Evolutionary conservation across 2,797 vertebrate species (phyloP).

Genomic region (Chloroceryle inda): DNA sequence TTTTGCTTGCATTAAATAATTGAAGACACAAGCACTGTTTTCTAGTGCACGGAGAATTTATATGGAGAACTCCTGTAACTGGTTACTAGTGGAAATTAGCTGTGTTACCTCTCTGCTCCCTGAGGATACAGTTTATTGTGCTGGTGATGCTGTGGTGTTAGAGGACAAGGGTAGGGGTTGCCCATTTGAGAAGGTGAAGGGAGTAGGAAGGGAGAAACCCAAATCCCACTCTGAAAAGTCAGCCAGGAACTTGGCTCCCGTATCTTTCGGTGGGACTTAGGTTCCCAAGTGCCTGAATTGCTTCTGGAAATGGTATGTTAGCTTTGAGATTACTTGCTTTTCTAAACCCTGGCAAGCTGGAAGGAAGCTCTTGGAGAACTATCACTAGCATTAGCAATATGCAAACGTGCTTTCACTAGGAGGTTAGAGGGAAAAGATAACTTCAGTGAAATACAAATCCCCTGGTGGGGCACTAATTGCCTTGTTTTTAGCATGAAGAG

Average conservation of each 20-base stretch:
- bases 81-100: constrained; percentile 18
- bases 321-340: constrained; percentile 22
- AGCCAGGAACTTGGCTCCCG: neutral
- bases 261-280: neutral
- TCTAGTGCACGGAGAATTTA: constrained; percentile 43
- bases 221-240: neutral
- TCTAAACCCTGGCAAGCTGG: neutral
- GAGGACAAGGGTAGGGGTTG: neutral
- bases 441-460: constrained; percentile 11
- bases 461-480: constrained; percentile 27
- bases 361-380: neutral
- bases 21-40: constrained; percentile 52
- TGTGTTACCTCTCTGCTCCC: constrained; percentile 28
- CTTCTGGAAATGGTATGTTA: constrained; percentile 20
- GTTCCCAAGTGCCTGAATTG: constrained; percentile 63
- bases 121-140: neutral
- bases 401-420: constrained; percentile 24
- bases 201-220: neutral
- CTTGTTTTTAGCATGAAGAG: neutral
- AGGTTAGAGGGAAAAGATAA: constrained; percentile 38
- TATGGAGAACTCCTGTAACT: constrained; percentile 40
- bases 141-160: constrained; percentile 17
- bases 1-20: constrained; percentile 29
- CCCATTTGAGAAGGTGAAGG: neutral
- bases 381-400: constrained; percentile 10